A percentile compares a stretch with the other conserved stretches of the same genome.
Conservation (phyloP, 2,113 vertebrate species). For the Pholis gunnellus region DNA sequence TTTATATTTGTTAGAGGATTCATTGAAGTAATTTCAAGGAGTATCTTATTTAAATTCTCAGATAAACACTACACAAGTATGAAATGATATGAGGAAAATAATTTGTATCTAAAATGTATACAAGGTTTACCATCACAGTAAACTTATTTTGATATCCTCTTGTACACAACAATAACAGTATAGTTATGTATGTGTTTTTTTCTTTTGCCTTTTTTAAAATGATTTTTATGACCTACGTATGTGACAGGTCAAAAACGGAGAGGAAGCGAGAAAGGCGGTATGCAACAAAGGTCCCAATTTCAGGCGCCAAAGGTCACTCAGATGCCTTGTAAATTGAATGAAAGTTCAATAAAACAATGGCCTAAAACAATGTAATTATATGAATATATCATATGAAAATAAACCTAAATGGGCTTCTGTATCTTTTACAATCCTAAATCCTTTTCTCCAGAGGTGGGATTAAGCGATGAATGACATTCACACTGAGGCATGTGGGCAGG, state of each 20-base stretch:
- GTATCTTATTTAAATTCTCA: not conserved
- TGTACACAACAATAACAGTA: too few species aligned
- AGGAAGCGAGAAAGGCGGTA: too few species aligned
- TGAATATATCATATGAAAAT: not conserved
- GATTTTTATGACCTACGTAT: too few species aligned
- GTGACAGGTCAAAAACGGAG: too few species aligned
- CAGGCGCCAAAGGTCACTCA: not conserved
- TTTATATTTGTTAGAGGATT: not conserved
- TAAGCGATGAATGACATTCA: slow-evolving; percentile 71
- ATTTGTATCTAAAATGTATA: not conserved
- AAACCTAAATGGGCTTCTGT: slow-evolving; percentile 16
- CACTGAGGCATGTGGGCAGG: slow-evolving; percentile 67
- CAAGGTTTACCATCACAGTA: not conserved
- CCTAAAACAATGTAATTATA: not conserved
- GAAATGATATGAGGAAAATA: not conserved
- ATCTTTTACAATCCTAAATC: slow-evolving; percentile 32
- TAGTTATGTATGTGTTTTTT: too few species aligned
- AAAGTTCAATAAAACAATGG: slow-evolving; percentile 1
- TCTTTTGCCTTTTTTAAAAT: too few species aligned
- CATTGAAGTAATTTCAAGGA: not conserved
- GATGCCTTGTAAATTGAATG: not conserved
- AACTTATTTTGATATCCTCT: not conserved
- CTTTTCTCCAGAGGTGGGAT: slow-evolving; percentile 56
- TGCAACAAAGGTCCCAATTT: not conserved
- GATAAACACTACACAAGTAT: not conserved